Conservation (phyloP, 1,140 invertebrate species). For the Papilio glaucus region DNA sequence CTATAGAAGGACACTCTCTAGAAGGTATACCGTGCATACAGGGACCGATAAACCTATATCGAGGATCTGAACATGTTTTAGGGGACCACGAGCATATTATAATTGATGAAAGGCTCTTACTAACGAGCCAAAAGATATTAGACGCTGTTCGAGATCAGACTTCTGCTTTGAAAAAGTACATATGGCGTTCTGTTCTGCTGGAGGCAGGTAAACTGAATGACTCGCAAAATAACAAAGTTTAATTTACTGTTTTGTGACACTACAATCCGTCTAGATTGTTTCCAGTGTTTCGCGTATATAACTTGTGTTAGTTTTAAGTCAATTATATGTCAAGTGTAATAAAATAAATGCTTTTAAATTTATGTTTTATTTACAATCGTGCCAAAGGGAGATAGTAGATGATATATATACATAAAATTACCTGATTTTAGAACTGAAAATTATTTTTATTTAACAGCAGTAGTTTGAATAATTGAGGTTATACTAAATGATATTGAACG, state of each 20-base stretch:
- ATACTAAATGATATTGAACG: too few relatives aligned
- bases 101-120: slow-evolving; percentile 65
- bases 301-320: not conserved
- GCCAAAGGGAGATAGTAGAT: not conserved
- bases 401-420: too few relatives aligned
- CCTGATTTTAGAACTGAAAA: too few relatives aligned
- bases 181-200: slow-evolving; percentile 44
- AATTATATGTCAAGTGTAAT: not conserved
- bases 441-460: too few relatives aligned
- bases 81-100: slow-evolving; percentile 29
- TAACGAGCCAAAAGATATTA: slow-evolving; percentile 66
- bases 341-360: not conserved
- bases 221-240: not conserved
- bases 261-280: slow-evolving; percentile 4
- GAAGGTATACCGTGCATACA: slow-evolving; percentile 65
- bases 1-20: slow-evolving; percentile 50
- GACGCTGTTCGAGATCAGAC: slow-evolving; percentile 68
- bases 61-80: not conserved
- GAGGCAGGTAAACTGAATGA: slow-evolving; percentile 40
- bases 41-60: slow-evolving; percentile 35
- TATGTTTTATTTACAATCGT: not conserved
- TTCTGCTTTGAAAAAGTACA: slow-evolving; percentile 51
- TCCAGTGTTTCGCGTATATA: slow-evolving; percentile 14
- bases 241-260: not conserved
- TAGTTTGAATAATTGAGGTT: too few relatives aligned